phyloP scores from a whole-genome alignment of 2,797 vertebrate genomes.

The Sus cebifrons region DNA sequence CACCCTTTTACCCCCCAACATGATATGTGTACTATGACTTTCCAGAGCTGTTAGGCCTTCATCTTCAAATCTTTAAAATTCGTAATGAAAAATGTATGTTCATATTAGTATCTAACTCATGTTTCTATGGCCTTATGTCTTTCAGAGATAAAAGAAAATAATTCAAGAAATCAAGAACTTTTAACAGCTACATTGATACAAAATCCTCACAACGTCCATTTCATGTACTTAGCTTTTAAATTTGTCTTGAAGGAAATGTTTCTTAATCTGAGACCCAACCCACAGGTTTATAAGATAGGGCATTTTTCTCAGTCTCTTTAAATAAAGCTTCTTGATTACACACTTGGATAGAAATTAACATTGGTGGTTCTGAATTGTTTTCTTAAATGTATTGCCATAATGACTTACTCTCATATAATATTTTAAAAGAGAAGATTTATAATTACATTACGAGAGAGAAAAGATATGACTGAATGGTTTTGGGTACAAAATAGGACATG shows the following conservation, averaged over 20 bases:
- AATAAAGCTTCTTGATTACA: slow-evolving; percentile 10
- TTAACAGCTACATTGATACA: background rate
- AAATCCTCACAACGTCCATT: slow-evolving; percentile 6
- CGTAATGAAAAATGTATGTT: background rate
- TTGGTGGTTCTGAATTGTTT: background rate
- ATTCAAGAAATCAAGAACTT: background rate
- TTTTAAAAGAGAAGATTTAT: background rate
- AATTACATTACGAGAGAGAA: background rate
- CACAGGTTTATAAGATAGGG: background rate
- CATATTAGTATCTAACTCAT: background rate
- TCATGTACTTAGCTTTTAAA: slow-evolving; percentile 26
- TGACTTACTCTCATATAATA: background rate
- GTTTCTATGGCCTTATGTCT: background rate
- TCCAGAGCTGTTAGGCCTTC: background rate
- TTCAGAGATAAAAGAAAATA: background rate
- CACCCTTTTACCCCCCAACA: background rate
- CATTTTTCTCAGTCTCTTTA: background rate
- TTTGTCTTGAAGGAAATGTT: background rate
- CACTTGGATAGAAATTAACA: background rate
- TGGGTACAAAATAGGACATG: slow-evolving; percentile 21
- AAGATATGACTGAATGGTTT: background rate
- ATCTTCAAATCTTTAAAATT: slow-evolving; percentile 58
- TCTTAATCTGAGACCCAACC: background rate
- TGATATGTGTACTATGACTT: background rate
- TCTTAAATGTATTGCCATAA: background rate